Percentiles rank a stretch among this genome's conserved stretches.
These are phyloP conservation scores for Lasioglossum villosulum DNA, from an alignment of 2,888 invertebrate genomes.

Conservation along the genomic window DNA sequence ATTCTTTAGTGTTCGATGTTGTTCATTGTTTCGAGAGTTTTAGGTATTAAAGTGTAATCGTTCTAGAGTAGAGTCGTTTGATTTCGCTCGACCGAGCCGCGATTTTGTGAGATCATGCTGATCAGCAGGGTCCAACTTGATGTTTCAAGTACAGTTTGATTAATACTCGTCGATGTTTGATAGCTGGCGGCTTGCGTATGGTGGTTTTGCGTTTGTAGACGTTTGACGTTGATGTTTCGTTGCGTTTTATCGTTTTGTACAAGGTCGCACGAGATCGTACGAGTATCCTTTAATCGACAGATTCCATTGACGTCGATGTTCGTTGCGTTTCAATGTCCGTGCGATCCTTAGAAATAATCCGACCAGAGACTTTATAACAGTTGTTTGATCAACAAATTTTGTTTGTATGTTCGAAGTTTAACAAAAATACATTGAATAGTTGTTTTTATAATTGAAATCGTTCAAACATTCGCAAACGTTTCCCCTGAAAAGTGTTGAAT, in stretches of 20 bases:
- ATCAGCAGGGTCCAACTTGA: neutral
- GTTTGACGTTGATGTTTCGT: neutral
- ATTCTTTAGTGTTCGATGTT: neutral
- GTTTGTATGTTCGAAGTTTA: neutral
- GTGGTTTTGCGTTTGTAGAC: neutral
- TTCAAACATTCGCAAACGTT: neutral
- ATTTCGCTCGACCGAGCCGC: neutral
- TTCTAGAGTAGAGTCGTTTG: neutral
- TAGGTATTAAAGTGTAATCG: neutral
- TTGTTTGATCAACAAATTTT: neutral
- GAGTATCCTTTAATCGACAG: neutral
- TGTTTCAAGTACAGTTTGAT: neutral
- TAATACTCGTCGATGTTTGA: neutral
- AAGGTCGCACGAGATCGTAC: neutral
- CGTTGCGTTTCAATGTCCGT: neutral
- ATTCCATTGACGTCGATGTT: neutral
- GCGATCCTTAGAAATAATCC: neutral
- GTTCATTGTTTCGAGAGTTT: neutral
- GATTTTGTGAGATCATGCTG: neutral
- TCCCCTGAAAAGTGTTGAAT: neutral
- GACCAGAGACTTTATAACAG: neutral
- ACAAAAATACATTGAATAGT: neutral
- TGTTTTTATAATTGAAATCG: too few relatives aligned
- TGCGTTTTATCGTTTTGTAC: neutral
- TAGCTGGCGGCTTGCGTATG: neutral